phyloP scores from a whole-genome alignment of 1,140 invertebrate genomes.

The Conus betulinus region DNA sequence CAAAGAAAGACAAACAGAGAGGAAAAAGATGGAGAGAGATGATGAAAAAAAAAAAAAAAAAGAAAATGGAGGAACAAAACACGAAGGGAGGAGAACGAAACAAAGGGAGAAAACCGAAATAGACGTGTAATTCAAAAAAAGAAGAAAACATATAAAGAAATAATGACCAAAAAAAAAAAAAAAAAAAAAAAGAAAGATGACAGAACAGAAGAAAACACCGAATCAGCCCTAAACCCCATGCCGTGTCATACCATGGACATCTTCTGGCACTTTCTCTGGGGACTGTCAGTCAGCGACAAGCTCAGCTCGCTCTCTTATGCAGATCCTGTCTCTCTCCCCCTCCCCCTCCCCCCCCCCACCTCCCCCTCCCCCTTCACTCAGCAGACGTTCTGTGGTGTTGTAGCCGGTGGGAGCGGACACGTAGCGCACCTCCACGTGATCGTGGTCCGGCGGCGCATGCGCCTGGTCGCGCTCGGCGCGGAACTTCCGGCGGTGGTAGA shows the following conservation, averaged over 20 bases:
- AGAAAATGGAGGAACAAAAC: too few species aligned
- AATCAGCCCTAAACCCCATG: background rate
- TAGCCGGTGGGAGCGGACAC: conserved; percentile 63
- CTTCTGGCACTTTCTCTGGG: conserved; percentile 58
- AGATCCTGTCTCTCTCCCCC: background rate
- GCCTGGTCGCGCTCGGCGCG: conserved; percentile 46
- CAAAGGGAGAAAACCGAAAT: too few species aligned
- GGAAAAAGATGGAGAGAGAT: too few species aligned
- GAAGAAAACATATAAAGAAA: background rate
- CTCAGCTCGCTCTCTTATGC: conserved; percentile 24
- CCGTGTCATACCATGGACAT: conserved; percentile 62
- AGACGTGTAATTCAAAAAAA: background rate
- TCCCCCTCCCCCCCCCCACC: too few species aligned
- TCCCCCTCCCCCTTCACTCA: conserved; percentile 43
- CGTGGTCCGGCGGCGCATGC: conserved; percentile 52
- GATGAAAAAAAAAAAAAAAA: too few species aligned
- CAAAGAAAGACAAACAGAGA: too few species aligned
- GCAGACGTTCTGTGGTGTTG: conserved; percentile 66
- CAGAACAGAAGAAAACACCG: background rate
- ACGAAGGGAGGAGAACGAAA: too few species aligned
- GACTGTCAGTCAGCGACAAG: conserved; percentile 41
- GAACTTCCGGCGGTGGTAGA: conserved; percentile 64
- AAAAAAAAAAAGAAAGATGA: background rate
- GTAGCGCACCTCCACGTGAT: conserved; percentile 67
- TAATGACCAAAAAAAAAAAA: background rate